Evolutionary conservation across 2,888 invertebrate genomes (phyloP).

Genomic region (Acheta domesticus): DNA sequence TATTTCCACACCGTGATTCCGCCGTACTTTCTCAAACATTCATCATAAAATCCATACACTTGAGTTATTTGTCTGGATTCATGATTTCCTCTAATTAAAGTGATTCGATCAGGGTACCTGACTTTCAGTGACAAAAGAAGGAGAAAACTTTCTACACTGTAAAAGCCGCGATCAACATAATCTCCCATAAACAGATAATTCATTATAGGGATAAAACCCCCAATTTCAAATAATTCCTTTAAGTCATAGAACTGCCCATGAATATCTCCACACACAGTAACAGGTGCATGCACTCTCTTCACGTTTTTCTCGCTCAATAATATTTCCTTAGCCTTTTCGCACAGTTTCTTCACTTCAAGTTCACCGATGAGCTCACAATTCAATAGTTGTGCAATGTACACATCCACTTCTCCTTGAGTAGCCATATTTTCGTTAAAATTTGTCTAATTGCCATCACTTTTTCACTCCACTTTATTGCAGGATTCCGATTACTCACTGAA

Average conservation of each 20-base stretch:
- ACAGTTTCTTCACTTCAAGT: neutral
- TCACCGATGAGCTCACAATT: neutral
- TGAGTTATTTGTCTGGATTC: neutral
- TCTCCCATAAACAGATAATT: constrained; percentile 20
- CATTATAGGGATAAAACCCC: neutral
- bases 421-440: too few species aligned
- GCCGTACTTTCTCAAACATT: constrained; percentile 19
- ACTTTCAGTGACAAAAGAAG: neutral
- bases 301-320: neutral
- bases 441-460: too few species aligned
- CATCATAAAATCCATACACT: constrained; percentile 21
- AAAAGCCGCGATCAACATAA: neutral
- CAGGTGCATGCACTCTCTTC: neutral
- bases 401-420: neutral
- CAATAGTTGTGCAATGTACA: neutral
- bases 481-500: too few species aligned
- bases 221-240: constrained; percentile 18
- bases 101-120: neutral
- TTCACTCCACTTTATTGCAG: too few species aligned
- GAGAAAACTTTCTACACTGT: neutral
- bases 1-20: constrained; percentile 5
- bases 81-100: neutral
- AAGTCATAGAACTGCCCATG: constrained; percentile 18
- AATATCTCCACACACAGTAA: constrained; percentile 12
- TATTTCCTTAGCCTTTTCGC: neutral